phyloP scores from a whole-genome alignment of 2,113 vertebrate species.

The Osmerus mordax region DNA sequence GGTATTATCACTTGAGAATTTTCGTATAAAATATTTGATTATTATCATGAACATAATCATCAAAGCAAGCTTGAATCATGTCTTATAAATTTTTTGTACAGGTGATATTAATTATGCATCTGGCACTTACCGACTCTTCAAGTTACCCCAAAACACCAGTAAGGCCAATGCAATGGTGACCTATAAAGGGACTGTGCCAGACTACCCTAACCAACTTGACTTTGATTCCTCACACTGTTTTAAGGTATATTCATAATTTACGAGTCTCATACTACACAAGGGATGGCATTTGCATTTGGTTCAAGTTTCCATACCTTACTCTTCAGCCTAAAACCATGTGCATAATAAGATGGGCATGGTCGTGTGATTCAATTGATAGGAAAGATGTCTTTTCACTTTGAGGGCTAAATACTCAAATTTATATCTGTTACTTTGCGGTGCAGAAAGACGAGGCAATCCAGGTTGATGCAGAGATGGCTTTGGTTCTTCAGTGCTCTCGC shows the following conservation, averaged over 20 bases:
- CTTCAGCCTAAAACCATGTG: no score
- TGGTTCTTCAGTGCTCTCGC: constrained; percentile 58
- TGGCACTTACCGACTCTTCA: constrained; percentile 69
- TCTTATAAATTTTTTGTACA: constrained; percentile 14
- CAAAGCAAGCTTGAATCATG: background rate
- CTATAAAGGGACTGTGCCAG: constrained; percentile 63
- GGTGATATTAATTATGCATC: constrained; percentile 67
- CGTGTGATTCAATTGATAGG: no score
- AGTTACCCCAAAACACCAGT: constrained; percentile 48
- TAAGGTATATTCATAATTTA: constrained; percentile 49
- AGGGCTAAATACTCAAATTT: no score
- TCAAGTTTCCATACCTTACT: no score
- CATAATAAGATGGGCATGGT: no score
- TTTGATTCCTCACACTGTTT: constrained; percentile 66
- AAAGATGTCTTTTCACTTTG: no score
- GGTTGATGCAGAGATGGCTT: constrained; percentile 58
- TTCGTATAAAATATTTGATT: background rate
- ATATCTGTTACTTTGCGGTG: background rate
- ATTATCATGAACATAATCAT: background rate
- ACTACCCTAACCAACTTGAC: constrained; percentile 56
- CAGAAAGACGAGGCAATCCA: constrained; percentile 56
- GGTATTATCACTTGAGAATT: constrained; percentile 42
- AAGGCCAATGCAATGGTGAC: constrained; percentile 46
- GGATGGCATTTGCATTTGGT: no score
- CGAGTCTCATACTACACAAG: no score